A percentile compares a stretch with the other conserved stretches of the same genome.
Evolutionary conservation across 2,888 invertebrate genomes (phyloP).

Genomic region (Phaedon cochleariae): DNA sequence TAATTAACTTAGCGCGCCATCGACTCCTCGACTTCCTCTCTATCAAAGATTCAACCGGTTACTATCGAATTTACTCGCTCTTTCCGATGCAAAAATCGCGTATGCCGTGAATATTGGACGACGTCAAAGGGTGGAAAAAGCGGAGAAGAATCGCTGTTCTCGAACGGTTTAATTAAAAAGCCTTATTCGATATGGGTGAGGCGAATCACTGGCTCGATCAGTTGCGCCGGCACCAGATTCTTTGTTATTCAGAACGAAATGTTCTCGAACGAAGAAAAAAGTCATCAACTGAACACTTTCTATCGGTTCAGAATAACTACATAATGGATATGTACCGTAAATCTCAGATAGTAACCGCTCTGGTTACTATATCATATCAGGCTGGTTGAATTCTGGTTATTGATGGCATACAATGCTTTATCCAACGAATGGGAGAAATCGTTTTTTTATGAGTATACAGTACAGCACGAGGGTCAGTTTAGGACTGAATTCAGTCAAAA

Average conservation of each 20-base stretch:
- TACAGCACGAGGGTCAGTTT: too few relatives aligned
- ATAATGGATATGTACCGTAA: too few relatives aligned
- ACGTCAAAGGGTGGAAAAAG: slow-evolving; percentile 33
- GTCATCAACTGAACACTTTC: too few relatives aligned
- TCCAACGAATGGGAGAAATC: too few relatives aligned
- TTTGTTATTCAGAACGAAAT: background rate
- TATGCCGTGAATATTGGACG: slow-evolving; percentile 37
- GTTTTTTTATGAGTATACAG: too few relatives aligned
- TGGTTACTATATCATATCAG: too few relatives aligned
- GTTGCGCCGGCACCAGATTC: background rate
- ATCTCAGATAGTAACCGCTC: too few relatives aligned
- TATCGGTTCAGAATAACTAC: too few relatives aligned
- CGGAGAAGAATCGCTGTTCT: slow-evolving; percentile 30
- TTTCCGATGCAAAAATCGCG: slow-evolving; percentile 41
- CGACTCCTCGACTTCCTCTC: slow-evolving; percentile 45
- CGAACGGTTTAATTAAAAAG: slow-evolving; percentile 26
- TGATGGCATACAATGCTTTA: too few relatives aligned
- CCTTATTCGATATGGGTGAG: slow-evolving; percentile 21
- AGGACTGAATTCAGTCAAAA: too few relatives aligned
- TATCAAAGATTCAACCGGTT: slow-evolving; percentile 46
- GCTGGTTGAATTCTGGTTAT: too few relatives aligned
- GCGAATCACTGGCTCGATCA: background rate
- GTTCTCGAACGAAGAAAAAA: background rate
- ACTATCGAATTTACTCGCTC: slow-evolving; percentile 40
- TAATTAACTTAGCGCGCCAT: slow-evolving; percentile 56